A percentile compares a stretch with the other conserved stretches of the same genome.
phyloP scores from a whole-genome alignment of 2,888 invertebrate genomes.

The Rhagophthalmus giganteus region DNA sequence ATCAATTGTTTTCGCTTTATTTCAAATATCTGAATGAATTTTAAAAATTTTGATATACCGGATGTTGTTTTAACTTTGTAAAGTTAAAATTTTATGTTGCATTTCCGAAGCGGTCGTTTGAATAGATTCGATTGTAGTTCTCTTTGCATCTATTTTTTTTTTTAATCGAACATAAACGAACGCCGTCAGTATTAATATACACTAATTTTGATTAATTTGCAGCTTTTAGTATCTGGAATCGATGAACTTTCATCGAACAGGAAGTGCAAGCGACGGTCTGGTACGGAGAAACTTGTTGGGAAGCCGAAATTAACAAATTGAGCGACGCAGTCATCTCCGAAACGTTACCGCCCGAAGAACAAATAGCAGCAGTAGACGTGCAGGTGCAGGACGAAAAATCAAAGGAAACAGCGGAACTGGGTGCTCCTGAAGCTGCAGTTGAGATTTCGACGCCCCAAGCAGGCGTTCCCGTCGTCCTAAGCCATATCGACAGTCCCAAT shows the following conservation, averaged over 20 bases:
- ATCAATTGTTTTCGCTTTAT: too few species aligned
- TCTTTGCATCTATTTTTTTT: too few species aligned
- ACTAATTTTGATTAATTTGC: too few species aligned
- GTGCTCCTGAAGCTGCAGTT: neutral
- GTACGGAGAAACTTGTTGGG: slow-evolving; percentile 61
- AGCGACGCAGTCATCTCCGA: neutral
- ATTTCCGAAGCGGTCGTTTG: too few species aligned
- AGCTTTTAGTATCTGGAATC: slow-evolving; percentile 9
- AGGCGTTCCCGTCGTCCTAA: slow-evolving; percentile 63
- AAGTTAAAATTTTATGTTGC: too few species aligned
- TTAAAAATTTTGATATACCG: too few species aligned
- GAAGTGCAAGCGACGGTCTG: slow-evolving; percentile 61
- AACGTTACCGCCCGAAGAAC: neutral
- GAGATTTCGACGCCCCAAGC: neutral
- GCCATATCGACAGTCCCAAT: slow-evolving; percentile 75
- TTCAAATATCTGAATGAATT: too few species aligned
- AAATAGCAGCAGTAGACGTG: neutral
- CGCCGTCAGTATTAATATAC: too few species aligned
- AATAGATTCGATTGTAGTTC: too few species aligned
- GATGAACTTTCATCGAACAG: slow-evolving; percentile 57
- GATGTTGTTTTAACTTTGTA: too few species aligned
- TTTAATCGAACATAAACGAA: too few species aligned
- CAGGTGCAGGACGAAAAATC: neutral
- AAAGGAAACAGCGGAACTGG: neutral
- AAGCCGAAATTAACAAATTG: slow-evolving; percentile 34